Percentiles rank a stretch among this genome's conserved stretches.
Conservation (phyloP, 2,797 vertebrate genomes). For the Anolis apletophallus region DNA sequence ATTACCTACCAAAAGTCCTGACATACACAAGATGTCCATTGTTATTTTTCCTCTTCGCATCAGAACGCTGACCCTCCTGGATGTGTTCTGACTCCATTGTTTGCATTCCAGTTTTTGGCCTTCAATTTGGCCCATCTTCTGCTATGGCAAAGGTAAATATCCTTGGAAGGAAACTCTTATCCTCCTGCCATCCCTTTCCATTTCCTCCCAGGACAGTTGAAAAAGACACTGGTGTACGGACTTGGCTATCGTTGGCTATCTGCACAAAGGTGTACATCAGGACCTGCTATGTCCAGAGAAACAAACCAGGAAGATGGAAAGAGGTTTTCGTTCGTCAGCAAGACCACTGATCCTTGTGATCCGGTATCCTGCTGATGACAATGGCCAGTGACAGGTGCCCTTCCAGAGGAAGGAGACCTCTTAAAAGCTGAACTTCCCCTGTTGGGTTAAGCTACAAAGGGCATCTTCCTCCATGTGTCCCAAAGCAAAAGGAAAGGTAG, state of each 20-base stretch:
- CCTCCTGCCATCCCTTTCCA: slow-evolving; percentile 40
- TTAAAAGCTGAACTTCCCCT: slow-evolving; percentile 16
- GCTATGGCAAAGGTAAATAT: slow-evolving; percentile 72
- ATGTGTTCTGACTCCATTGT: slow-evolving; percentile 64
- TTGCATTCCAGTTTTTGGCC: slow-evolving; percentile 51
- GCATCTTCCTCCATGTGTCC: slow-evolving; percentile 17
- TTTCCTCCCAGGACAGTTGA: slow-evolving; percentile 42
- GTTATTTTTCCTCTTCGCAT: slow-evolving; percentile 60
- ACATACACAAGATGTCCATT: slow-evolving; percentile 56
- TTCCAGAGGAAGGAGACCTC: slow-evolving; percentile 19
- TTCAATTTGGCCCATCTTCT: slow-evolving; percentile 49
- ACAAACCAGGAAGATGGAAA: slow-evolving; percentile 36
- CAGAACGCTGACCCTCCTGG: slow-evolving; percentile 61
- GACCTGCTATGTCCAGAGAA: neutral
- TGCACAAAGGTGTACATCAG: slow-evolving; percentile 45
- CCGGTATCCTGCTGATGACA: neutral
- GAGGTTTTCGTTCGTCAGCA: slow-evolving; percentile 44
- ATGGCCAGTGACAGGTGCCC: neutral
- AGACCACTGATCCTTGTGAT: neutral
- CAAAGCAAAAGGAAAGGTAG: neutral
- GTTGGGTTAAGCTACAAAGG: slow-evolving; percentile 8
- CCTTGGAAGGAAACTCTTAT: slow-evolving; percentile 61
- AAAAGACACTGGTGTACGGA: slow-evolving; percentile 25
- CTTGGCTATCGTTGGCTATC: slow-evolving; percentile 46
- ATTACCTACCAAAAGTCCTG: slow-evolving; percentile 62